Percentiles rank a stretch among this genome's conserved stretches.
These are phyloP conservation scores for Thinocorus orbignyianus DNA, from an alignment of 2,113 vertebrate genomes.

Conservation along the genomic window DNA sequence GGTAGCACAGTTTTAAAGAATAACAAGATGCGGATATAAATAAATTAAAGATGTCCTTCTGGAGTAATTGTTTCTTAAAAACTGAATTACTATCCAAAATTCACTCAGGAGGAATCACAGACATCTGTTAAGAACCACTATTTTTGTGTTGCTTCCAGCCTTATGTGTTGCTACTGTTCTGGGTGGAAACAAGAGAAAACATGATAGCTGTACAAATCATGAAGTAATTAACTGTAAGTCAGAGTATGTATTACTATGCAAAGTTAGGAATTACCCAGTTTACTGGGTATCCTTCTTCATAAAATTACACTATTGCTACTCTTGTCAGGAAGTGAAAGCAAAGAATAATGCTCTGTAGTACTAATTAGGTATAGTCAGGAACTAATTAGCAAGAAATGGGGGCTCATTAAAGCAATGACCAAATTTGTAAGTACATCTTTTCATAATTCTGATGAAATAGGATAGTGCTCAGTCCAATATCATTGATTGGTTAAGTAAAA, in stretches of 20 bases:
- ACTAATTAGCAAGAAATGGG: conserved; percentile 2
- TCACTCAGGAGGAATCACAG: background rate
- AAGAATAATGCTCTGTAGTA: background rate
- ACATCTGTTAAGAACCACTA: background rate
- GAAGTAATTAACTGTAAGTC: background rate
- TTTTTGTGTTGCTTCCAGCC: background rate
- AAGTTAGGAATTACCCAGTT: background rate
- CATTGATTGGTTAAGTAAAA: background rate
- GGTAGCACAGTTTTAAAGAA: background rate
- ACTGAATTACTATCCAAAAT: background rate
- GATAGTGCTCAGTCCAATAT: background rate
- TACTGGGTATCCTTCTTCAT: background rate
- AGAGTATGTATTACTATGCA: background rate
- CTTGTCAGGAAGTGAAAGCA: background rate
- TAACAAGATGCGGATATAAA: background rate
- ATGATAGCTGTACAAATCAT: background rate
- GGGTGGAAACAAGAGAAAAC: background rate
- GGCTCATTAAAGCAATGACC: background rate
- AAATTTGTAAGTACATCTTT: background rate
- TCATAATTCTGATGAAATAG: background rate
- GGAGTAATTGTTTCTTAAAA: background rate
- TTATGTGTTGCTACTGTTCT: background rate
- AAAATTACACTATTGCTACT: background rate
- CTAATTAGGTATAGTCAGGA: conserved; percentile 4
- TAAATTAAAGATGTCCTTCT: background rate